Evolutionary conservation across 2,113 vertebrate species (phyloP).

Genomic region (Redunca redunca): DNA sequence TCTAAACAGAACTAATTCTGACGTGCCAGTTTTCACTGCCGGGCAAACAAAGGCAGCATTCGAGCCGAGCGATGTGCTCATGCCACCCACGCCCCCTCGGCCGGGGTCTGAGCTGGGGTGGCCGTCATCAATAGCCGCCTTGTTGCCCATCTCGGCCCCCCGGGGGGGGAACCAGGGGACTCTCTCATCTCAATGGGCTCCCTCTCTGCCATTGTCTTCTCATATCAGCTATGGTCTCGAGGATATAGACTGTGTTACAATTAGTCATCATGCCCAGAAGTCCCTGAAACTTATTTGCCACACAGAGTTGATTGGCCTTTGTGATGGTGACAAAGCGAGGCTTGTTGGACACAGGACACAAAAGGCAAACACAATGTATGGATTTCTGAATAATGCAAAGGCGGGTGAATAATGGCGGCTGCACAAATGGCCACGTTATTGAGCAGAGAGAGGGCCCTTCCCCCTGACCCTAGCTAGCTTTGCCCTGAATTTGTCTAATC

Average conservation of each 20-base stretch:
- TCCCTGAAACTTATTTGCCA: conserved; percentile 80
- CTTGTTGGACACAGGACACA: conserved; percentile 82
- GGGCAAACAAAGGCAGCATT: conserved; percentile 84
- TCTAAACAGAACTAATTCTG: conserved; percentile 78
- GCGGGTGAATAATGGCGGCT: conserved; percentile 57
- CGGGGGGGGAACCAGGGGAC: conserved; percentile 83
- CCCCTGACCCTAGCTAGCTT: background rate
- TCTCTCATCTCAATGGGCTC: conserved; percentile 82
- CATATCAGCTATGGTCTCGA: conserved; percentile 82
- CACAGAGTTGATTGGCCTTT: conserved; percentile 83
- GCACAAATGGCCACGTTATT: conserved; percentile 59
- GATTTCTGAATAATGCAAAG: conserved; percentile 80
- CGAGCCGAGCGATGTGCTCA: conserved; percentile 77
- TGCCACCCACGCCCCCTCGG: conserved; percentile 74
- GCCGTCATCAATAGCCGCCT: conserved; percentile 83
- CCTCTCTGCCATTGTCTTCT: conserved; percentile 82
- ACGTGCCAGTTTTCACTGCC: conserved; percentile 72
- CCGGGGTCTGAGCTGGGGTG: conserved; percentile 74
- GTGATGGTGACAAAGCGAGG: conserved; percentile 80
- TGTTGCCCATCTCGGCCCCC: conserved; percentile 81
- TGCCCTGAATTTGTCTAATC: conserved; percentile 29
- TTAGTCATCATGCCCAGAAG: conserved; percentile 82
- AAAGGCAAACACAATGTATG: conserved; percentile 84
- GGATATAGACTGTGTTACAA: conserved; percentile 84
- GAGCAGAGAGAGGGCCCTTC: conserved; percentile 56